Evolutionary conservation across 2,797 vertebrate species (phyloP), one percentile per base, ranked within the genome.

Genomic region (Pipistrellus kuhlii): DNA sequence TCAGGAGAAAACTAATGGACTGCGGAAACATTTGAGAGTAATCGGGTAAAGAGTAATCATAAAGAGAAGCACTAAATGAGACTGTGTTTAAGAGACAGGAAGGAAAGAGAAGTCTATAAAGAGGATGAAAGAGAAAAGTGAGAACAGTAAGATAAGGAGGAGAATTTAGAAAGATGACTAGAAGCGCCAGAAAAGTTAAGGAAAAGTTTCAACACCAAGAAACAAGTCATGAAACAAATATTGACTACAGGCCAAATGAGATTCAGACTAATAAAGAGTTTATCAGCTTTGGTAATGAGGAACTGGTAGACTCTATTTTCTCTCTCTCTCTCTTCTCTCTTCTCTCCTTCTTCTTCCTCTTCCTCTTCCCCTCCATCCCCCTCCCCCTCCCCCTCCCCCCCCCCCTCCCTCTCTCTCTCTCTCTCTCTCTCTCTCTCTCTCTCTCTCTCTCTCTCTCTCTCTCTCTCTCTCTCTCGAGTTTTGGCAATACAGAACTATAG

Each of bases 11-110:
- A 77, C 30, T 30, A 85, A 75, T 12, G 8, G 8, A 6, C 68
- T 46, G 6, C 27, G 44, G 57, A 95, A 91, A 93, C 41, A 77
- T 88, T 73, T 88, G 21, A 83, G 12, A 91, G n/a, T 59, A 72
- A 87, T 41, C 21, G 57, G 30, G 1, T 76, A 80, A 68, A 73
- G 12, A 12, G 13, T 59, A 53, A 82, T 75, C 48, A 82, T n/a
- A 89, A 68, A 85, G 20, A 91, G 62, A 86, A 69, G 27, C 83
- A 64, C 53, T 48, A 27, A 78, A 93, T 35, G 68, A 87, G 78
- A 8, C 5, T 76, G 5, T 81, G 66, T 71, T 76, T 83, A 81
- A 71, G 32, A 51, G 27, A 75, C 25, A 77, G 21, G 18, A 78
- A 80, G 38, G 32, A 66, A 85, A 83, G 44, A 75, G 30, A 90